A percentile compares a stretch with the other conserved stretches of the same genome.
phyloP scores from a whole-genome alignment of 2,888 invertebrate species.

The Atethmia centrago region DNA sequence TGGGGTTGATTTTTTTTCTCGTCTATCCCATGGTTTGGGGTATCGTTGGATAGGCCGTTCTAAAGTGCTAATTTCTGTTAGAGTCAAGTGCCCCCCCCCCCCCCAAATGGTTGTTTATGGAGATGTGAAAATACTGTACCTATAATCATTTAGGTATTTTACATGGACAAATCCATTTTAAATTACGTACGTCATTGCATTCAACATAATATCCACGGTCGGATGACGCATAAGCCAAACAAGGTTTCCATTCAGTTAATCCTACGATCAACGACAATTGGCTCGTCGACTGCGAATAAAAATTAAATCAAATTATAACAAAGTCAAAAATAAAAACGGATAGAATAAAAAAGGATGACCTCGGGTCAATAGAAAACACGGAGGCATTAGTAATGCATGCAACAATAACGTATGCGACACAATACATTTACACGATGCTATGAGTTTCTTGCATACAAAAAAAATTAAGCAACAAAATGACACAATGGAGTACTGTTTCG shows the following conservation, averaged over 20 bases:
- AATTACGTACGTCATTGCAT: not conserved
- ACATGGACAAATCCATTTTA: conserved; percentile 2
- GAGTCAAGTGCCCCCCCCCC: no score
- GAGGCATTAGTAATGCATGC: conserved; percentile 15
- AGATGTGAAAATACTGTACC: no score
- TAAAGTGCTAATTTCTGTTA: no score
- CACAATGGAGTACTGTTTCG: no score
- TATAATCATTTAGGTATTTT: not conserved
- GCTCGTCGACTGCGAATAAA: not conserved
- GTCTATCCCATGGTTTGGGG: no score
- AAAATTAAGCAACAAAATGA: not conserved
- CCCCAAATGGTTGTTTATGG: no score
- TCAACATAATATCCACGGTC: not conserved
- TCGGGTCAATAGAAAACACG: not conserved
- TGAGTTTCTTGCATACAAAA: not conserved
- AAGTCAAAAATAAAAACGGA: no score
- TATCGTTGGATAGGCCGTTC: no score
- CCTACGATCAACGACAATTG: not conserved
- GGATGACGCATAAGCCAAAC: not conserved
- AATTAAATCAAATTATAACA: not conserved
- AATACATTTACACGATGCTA: not conserved
- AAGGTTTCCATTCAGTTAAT: conserved; percentile 1
- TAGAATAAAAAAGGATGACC: no score
- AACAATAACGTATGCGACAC: not conserved
- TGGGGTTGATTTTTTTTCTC: no score